Base-by-base conservation (phyloP, 2,888 invertebrate genomes). In the Miltochrista miniata region DNA sequence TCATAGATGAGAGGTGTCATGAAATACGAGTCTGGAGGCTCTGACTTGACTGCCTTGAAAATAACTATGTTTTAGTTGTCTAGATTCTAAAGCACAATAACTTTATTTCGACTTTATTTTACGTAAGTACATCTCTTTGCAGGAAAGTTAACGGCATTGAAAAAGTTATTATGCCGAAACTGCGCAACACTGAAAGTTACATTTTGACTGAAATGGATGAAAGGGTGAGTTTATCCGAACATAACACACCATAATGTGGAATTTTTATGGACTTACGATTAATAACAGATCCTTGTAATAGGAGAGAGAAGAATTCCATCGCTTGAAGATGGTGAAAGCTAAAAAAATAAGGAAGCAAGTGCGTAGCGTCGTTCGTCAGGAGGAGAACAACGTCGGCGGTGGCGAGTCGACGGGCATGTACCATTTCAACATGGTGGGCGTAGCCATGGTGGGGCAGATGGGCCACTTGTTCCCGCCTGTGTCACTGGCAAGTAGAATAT, bases 301-400 rank as follows among this genome's bases (percentile, higher is more conserved):
- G 92, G 91, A 92, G 57, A 75, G 92, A 45, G 92, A 92, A 68
- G 91, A 92, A n/a, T 90, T 90, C 51, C 90, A 90, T 61, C 81
- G 91, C 12, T 63, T 92, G 54, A 92, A 91, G 71, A 88, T 92
- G 87, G 83, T 91, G 13, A 92, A 91, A 67, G 87, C 90, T 0
- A 88, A 92, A 72, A 91, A 92, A 63, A 75, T 81, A 12, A 75
- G 72, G 13, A 75, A 61, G 8, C 79, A 79, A 61, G 63, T 72
- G 14, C 50, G 76, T 45, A 65, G 72, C 8, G 51, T 60, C 0
- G 30, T 61, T 36, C 68, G 61, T 1, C 59, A 60, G 2, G 57
- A 64, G 11, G 58, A 44, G 7, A 39, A 43, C 29, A 50, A 45
- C 11, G 41, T 30, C 34, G 66, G 55, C 48, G 49, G 35, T 1